phyloP scores from a whole-genome alignment of 2,888 invertebrate species.

The Diaphora mendica region DNA sequence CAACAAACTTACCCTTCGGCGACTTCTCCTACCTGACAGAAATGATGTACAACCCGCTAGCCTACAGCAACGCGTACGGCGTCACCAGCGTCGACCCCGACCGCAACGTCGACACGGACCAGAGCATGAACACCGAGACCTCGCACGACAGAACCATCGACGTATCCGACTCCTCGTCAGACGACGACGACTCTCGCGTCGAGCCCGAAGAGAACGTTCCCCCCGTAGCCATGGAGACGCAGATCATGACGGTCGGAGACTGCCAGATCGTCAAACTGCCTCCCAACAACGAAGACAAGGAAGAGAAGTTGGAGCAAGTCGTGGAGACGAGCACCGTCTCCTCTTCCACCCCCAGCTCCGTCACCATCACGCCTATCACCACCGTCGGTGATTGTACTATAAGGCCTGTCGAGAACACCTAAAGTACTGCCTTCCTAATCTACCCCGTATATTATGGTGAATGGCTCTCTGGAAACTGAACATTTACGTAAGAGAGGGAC shows the following conservation, averaged over 20 bases:
- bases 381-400: constrained; percentile 84
- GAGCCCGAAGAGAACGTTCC: constrained; percentile 75
- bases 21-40: constrained; percentile 85
- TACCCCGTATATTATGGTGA: constrained; percentile 60
- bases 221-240: constrained; percentile 73
- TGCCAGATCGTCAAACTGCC: constrained; percentile 83
- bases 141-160: constrained; percentile 78
- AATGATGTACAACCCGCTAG: constrained; percentile 82
- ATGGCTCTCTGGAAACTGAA: constrained; percentile 1
- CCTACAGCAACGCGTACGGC: constrained; percentile 67
- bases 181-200: constrained; percentile 73
- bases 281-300: constrained; percentile 67
- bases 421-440: constrained; percentile 58
- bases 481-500: constrained; percentile 7
- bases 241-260: constrained; percentile 84
- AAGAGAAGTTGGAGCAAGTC: constrained; percentile 63
- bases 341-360: constrained; percentile 71
- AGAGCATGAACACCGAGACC: constrained; percentile 57
- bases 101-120: constrained; percentile 69
- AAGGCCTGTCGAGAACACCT: constrained; percentile 79
- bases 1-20: constrained; percentile 84
- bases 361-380: constrained; percentile 81
- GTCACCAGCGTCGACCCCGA: constrained; percentile 74
- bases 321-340: constrained; percentile 58
- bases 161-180: constrained; percentile 77